phyloP scores from a whole-genome alignment of 2,113 vertebrate species.

The Festucalex cinctus region DNA sequence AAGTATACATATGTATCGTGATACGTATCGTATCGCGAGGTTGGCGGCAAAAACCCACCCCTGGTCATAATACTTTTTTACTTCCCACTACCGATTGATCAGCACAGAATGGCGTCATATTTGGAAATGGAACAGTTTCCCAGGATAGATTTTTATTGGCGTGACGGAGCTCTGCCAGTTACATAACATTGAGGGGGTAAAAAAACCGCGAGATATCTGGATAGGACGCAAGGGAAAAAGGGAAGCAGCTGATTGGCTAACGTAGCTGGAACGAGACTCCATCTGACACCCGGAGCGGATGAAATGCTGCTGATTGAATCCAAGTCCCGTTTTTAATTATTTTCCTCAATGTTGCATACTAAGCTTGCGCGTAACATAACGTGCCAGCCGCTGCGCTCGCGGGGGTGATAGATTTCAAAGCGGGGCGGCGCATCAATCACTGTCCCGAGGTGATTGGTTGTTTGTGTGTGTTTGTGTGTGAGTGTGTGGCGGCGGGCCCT shows the following conservation, averaged over 20 bases:
- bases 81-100: no score
- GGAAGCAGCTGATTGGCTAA: background rate
- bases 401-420: conserved; percentile 86
- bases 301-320: background rate
- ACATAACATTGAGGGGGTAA: background rate
- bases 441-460: conserved; percentile 85
- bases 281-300: background rate
- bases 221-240: background rate
- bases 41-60: no score
- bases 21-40: no score
- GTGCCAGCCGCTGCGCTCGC: conserved; percentile 74
- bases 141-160: background rate
- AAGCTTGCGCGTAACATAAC: conserved; percentile 80
- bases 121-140: background rate
- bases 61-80: background rate
- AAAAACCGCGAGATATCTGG: background rate
- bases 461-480: conserved; percentile 78
- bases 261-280: background rate
- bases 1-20: no score
- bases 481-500: conserved; percentile 72
- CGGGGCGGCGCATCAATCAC: conserved; percentile 83
- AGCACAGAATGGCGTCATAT: background rate
- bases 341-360: conserved; percentile 83
- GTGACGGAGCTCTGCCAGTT: background rate
- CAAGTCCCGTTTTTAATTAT: conserved; percentile 61